Evolutionary conservation across 2,797 vertebrate genomes (phyloP), one percentile per base, ranked within the genome.

Genomic region (Myotis myotis): DNA sequence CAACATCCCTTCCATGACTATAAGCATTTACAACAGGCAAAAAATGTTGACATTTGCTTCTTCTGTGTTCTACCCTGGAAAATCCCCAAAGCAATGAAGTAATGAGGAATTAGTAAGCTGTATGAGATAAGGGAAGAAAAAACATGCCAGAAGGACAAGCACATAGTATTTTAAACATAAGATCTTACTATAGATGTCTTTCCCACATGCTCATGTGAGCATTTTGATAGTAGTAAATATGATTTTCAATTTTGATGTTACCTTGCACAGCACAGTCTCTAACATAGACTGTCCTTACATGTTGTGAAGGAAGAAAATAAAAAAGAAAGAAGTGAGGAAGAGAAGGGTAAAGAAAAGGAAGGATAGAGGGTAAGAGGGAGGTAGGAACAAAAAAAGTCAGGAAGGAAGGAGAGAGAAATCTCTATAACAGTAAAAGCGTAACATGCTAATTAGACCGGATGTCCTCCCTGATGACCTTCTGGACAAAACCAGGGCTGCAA

Each of bases 21-120:
- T 57, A 53, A n/a, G 36, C n/a, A 44, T 75, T 94, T 85, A 44
- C 30, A 91, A 80, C 82, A 90, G 49, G 84, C 90, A 92, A 93
- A 74, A 89, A 93, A 55, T 64, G 87, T 0, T 57, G 83, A 89
- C 78, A 94, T 83, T 86, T 80, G 85, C 70, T 64, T 71, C 64
- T 71, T 94, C 78, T 49, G 57, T 49, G 60, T 84, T 90, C 57
- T 74, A 64, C 6, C 57, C 53, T 82, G 47, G 85, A 64, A 93
- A 90, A 28, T 25, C 72, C 20, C 9, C 62, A 75, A 94, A 88
- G 70, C 51, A 75, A 82, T 64, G 44, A 64, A 68, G 78, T 81
- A 68, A 93, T 81, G 23, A 94, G 17, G 38, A 92, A 79, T 91
- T 78, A 55, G 12, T 79, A 75, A 82, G 19, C 49, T 78, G 13